These are phyloP conservation scores for Plutella xylostella DNA, from an alignment of 2,888 invertebrate species.

Conservation along the genomic window DNA sequence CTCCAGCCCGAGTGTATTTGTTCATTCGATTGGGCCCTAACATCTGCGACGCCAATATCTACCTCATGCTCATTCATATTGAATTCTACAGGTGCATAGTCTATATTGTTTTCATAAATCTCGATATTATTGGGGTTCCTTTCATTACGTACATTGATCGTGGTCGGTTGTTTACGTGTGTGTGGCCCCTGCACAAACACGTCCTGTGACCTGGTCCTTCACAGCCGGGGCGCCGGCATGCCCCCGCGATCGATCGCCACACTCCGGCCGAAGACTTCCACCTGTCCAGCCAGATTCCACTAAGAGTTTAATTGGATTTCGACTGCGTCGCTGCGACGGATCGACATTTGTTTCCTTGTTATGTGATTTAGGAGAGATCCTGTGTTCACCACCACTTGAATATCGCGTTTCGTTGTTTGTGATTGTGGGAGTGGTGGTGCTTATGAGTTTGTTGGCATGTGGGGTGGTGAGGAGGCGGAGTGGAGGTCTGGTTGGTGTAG, in stretches of 20 bases:
- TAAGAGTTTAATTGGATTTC: constrained; percentile 1
- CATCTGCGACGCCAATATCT: too few species aligned
- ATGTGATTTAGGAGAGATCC: too few species aligned
- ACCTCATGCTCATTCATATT: too few species aligned
- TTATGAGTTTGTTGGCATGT: background rate
- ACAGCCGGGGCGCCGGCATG: too few species aligned
- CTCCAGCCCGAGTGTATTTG: too few species aligned
- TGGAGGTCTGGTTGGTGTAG: too few species aligned
- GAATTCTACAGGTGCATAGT: background rate
- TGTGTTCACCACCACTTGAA: too few species aligned
- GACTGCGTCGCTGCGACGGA: background rate
- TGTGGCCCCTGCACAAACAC: background rate
- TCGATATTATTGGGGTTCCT: background rate
- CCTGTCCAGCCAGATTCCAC: background rate
- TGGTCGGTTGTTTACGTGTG: background rate
- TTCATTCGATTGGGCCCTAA: too few species aligned
- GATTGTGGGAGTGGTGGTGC: too few species aligned
- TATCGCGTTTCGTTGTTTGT: too few species aligned
- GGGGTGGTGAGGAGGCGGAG: background rate
- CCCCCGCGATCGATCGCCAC: background rate
- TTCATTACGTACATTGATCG: constrained; percentile 1
- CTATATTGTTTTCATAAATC: background rate
- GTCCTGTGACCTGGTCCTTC: background rate
- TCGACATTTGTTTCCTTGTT: background rate
- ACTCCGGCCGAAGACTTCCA: background rate